These are phyloP conservation scores for Grallaria varia DNA, from an alignment of 2,113 vertebrate species.

Conservation along the genomic window DNA sequence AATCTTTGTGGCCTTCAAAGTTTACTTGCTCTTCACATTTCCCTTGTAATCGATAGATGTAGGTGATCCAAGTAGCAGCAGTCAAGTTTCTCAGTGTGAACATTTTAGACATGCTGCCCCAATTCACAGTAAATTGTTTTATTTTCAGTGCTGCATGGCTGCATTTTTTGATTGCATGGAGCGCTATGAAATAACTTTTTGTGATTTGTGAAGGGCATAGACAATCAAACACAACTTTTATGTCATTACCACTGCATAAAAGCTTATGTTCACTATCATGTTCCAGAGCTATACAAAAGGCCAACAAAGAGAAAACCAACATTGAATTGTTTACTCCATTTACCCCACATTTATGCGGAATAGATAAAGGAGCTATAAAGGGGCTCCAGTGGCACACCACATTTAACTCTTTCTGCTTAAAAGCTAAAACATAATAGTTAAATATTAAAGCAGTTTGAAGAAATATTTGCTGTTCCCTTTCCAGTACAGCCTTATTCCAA, in stretches of 20 bases:
- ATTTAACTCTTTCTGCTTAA: not conserved
- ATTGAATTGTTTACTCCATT: slow-evolving; percentile 21
- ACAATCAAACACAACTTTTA: slow-evolving; percentile 42
- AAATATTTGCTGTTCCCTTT: not conserved
- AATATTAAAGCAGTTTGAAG: not conserved
- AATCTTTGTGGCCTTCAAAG: not conserved
- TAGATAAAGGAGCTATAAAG: not conserved
- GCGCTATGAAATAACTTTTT: slow-evolving; percentile 21
- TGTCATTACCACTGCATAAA: slow-evolving; percentile 10
- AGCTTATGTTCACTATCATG: not conserved
- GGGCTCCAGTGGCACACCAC: not conserved
- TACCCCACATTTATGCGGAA: not conserved
- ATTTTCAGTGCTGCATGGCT: slow-evolving; percentile 1
- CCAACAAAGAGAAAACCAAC: not conserved
- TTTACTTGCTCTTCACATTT: not conserved
- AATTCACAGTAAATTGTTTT: slow-evolving; percentile 4
- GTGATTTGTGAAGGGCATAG: slow-evolving; percentile 39
- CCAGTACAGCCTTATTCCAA: not conserved
- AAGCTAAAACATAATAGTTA: not conserved
- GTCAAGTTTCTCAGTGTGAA: not conserved
- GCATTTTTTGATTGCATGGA: slow-evolving; percentile 18
- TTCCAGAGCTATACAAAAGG: not conserved
- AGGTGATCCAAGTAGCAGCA: not conserved
- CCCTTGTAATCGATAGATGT: not conserved
- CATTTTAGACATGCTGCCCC: not conserved